phyloP scores from a whole-genome alignment of 2,888 invertebrate genomes.

The Monochamus alternatus region DNA sequence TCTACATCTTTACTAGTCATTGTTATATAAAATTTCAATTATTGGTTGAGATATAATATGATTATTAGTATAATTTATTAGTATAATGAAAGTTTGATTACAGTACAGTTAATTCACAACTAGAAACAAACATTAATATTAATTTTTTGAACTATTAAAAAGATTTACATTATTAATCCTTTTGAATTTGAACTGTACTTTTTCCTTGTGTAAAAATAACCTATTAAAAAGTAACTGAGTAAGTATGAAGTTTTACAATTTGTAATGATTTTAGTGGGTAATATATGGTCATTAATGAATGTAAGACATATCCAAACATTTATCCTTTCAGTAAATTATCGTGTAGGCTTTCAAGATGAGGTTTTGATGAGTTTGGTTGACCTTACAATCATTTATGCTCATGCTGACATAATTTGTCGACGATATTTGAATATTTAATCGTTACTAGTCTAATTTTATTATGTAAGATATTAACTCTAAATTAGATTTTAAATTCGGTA shows the following conservation, averaged over 20 bases:
- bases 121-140: too few species aligned
- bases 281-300: neutral
- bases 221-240: slow-evolving; percentile 1
- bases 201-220: neutral
- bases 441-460: slow-evolving; percentile 30
- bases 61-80: too few species aligned
- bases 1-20: too few species aligned
- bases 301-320: slow-evolving; percentile 1
- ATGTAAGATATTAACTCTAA: slow-evolving; percentile 25
- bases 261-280: neutral
- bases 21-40: too few species aligned
- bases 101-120: too few species aligned
- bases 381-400: neutral
- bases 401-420: neutral
- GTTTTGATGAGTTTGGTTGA: neutral
- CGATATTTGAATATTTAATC: slow-evolving; percentile 8
- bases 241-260: slow-evolving; percentile 1
- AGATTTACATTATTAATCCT: too few species aligned
- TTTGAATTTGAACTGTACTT: too few species aligned
- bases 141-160: too few species aligned
- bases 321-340: neutral
- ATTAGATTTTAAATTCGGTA: slow-evolving; percentile 25
- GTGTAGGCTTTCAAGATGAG: slow-evolving; percentile 2
- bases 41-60: too few species aligned
- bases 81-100: too few species aligned